Percentiles rank a stretch among this genome's conserved stretches.
Conservation (phyloP, 2,888 invertebrate genomes). For the Andrena chrysosceles region DNA sequence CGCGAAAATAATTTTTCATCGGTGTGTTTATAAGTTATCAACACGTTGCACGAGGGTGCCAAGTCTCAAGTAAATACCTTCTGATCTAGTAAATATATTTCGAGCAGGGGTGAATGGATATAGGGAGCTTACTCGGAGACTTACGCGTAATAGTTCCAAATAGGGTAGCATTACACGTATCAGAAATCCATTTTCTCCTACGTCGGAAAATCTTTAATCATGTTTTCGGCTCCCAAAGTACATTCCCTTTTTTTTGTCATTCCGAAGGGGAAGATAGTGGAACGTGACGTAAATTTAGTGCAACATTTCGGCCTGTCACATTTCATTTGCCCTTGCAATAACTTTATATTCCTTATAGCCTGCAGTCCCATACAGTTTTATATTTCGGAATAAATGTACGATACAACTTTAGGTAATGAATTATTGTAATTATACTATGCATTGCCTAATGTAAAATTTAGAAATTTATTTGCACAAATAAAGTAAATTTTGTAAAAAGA, state of each 20-base stretch:
- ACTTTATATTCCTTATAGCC: not conserved
- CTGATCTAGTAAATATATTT: constrained; percentile 77
- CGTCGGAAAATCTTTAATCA: constrained; percentile 81
- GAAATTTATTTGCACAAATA: not conserved
- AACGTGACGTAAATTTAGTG: constrained; percentile 44
- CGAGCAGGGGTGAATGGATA: constrained; percentile 75
- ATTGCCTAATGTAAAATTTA: not conserved
- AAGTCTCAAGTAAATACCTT: constrained; percentile 68
- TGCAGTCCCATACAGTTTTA: not conserved
- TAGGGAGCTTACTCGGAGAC: constrained; percentile 78
- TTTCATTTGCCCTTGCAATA: constrained; percentile 6
- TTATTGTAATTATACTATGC: too few relatives aligned
- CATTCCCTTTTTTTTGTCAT: constrained; percentile 52
- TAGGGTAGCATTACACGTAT: constrained; percentile 82
- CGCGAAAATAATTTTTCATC: not conserved
- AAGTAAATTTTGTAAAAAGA: too few relatives aligned
- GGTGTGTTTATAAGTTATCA: constrained; percentile 49
- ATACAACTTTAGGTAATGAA: not conserved
- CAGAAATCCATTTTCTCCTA: constrained; percentile 83
- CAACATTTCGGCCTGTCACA: constrained; percentile 38
- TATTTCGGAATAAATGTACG: not conserved
- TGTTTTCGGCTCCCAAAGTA: constrained; percentile 76
- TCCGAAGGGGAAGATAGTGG: constrained; percentile 43
- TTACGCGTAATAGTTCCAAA: constrained; percentile 83
- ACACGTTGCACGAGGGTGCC: constrained; percentile 48